phyloP scores from a whole-genome alignment of 2,113 vertebrate species.

The Lophius piscatorius region DNA sequence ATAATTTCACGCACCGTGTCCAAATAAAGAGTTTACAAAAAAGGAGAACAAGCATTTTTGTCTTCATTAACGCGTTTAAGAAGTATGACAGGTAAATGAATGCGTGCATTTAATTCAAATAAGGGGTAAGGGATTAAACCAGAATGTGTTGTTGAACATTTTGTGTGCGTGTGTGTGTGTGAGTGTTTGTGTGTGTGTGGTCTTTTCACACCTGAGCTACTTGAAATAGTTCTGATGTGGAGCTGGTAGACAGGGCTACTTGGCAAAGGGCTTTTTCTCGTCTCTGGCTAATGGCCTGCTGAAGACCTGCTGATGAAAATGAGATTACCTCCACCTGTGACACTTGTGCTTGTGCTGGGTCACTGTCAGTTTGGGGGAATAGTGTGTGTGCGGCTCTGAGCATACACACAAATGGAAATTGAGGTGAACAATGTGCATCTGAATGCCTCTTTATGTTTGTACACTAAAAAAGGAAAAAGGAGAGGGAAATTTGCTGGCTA shows the following conservation, averaged over 20 bases:
- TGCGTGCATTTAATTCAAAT: no score
- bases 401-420: conserved; percentile 1
- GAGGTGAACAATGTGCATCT: conserved; percentile 7
- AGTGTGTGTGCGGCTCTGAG: conserved; percentile 8
- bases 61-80: no score
- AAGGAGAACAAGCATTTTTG: no score
- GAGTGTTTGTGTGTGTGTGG: conserved; percentile 9
- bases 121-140: neutral
- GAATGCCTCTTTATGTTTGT: conserved; percentile 5
- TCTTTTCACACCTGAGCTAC: conserved; percentile 48
- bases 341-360: conserved; percentile 13
- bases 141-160: neutral
- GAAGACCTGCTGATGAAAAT: conserved; percentile 48
- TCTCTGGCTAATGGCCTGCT: conserved; percentile 54
- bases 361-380: no score
- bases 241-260: conserved; percentile 38
- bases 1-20: neutral
- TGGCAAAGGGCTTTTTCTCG: conserved; percentile 58
- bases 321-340: conserved; percentile 31
- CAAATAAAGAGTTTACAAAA: conserved; percentile 15
- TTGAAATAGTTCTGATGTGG: conserved; percentile 19
- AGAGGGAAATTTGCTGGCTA: no score
- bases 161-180: conserved; percentile 3
- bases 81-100: neutral
- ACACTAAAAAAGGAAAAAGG: no score